Base-by-base conservation (phyloP, 2,888 invertebrate species). In the Mythimna vitellina region DNA sequence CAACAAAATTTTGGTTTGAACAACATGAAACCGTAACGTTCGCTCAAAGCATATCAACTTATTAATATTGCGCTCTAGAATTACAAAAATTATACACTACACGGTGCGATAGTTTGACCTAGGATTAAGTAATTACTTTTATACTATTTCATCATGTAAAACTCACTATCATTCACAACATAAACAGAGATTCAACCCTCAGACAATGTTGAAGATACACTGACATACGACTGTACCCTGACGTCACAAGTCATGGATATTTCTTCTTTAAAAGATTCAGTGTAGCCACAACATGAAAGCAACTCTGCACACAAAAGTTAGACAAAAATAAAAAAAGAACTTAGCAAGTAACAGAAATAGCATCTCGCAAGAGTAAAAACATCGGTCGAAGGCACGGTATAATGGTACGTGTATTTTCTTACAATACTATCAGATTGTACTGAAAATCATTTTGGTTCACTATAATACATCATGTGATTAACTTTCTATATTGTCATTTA, bases 1-100 rank as follows among this genome's bases (percentile, higher is more conserved):
- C 95, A 96, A 96, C 95, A 95, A 94, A 96, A 96, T 95, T 95
- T 95, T 94, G 94, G 94, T 95, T 94, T 92, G 91, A 93, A 94
- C 93, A 95, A 94, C 92, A 91, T 91, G 93, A 94, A 95, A 93
- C 92, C 91, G 86, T 90, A 93, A 93, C 92, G 89, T 93, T 92
- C 92, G 93, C 93, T 93, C 93, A 92, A 95, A 95, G 95, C 95
- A 89, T 90, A 90, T 90, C 86, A 89, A 90, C 89, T 88, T 90
- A 90, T 85, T 87, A 84, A 86, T 89, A 89, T 89, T 90, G 90
- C 89, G 89, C 87, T 89, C 88, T 92, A 92, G 85, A 91, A 91
- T 92, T 89, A 85, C 82, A 89, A 89, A 74, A 89, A 93, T 89
- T 89, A 92, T 90, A 91, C 85, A 86, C 91, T 93, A 94, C 89